Evolutionary conservation across 2,888 invertebrate genomes (phyloP).

Genomic region (Hyles lineata): DNA sequence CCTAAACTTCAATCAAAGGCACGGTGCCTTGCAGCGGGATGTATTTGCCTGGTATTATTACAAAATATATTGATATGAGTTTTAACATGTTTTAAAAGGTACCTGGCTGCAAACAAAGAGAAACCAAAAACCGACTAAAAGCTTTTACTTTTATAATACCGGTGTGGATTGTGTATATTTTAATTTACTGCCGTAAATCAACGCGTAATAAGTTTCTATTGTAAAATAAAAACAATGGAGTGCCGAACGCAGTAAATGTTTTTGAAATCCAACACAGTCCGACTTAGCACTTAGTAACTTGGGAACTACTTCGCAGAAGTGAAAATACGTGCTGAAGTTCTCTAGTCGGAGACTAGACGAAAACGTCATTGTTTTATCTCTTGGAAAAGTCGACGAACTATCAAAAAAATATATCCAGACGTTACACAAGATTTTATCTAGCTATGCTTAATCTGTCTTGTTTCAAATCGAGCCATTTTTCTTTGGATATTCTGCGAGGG

Average conservation of each 20-base stretch:
- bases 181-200: neutral
- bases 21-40: too few species aligned
- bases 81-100: too few species aligned
- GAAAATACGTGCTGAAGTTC: constrained; percentile 24
- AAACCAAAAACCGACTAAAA: too few species aligned
- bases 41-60: too few species aligned
- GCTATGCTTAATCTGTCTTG: constrained; percentile 38
- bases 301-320: constrained; percentile 8
- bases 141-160: too few species aligned
- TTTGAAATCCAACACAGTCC: neutral
- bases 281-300: constrained; percentile 24
- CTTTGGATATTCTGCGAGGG: constrained; percentile 31
- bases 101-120: too few species aligned
- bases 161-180: neutral
- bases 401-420: constrained; percentile 22
- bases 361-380: constrained; percentile 19
- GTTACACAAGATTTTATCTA: constrained; percentile 33
- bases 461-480: constrained; percentile 38
- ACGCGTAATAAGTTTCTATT: neutral
- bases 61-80: too few species aligned
- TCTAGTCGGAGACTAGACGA: constrained; percentile 7
- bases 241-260: constrained; percentile 1
- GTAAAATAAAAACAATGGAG: neutral
- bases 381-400: constrained; percentile 27
- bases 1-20: too few species aligned